These are phyloP conservation scores for Drosophila algonquin DNA, from an alignment of 2,888 invertebrate genomes.

Conservation along the genomic window DNA sequence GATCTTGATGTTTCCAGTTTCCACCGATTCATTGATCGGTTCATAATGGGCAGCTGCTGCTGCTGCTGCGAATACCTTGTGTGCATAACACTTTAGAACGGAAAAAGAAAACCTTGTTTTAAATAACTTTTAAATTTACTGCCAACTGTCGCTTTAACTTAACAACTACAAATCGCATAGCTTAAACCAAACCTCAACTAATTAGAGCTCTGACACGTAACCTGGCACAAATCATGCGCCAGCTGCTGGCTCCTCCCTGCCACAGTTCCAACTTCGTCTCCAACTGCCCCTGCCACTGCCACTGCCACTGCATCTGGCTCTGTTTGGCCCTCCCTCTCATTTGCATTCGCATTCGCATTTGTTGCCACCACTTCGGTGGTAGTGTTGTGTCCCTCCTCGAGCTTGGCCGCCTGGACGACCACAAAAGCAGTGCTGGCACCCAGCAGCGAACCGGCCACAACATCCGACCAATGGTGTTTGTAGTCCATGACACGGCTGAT, in stretches of 20 bases:
- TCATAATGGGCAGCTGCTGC: background rate
- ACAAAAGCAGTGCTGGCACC: conserved; percentile 88
- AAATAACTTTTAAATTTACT: conserved; percentile 19
- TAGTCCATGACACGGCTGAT: conserved; percentile 96
- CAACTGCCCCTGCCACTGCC: conserved; percentile 6
- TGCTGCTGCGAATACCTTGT: background rate
- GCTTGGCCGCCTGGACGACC: conserved; percentile 79
- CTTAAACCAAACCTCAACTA: conserved; percentile 43
- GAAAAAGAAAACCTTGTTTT: background rate
- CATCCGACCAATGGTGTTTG: conserved; percentile 99
- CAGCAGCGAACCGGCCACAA: conserved; percentile 90
- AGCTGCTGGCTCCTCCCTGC: conserved; percentile 40
- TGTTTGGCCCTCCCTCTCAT: conserved; percentile 9
- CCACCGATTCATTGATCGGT: background rate
- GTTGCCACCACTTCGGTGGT: background rate
- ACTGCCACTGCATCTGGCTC: conserved; percentile 13
- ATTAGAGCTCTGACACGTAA: conserved; percentile 62
- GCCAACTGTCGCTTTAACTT: conserved; percentile 15
- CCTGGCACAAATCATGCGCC: conserved; percentile 63
- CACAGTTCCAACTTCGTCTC: background rate
- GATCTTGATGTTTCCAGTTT: conserved; percentile 16
- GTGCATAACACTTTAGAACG: too few relatives aligned
- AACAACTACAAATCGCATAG: conserved; percentile 9
- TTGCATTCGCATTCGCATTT: conserved; percentile 4
- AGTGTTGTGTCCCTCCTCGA: conserved; percentile 73